These are phyloP conservation scores for Hoplodrina ambigua DNA, from an alignment of 2,888 invertebrate genomes.

Conservation along the genomic window DNA sequence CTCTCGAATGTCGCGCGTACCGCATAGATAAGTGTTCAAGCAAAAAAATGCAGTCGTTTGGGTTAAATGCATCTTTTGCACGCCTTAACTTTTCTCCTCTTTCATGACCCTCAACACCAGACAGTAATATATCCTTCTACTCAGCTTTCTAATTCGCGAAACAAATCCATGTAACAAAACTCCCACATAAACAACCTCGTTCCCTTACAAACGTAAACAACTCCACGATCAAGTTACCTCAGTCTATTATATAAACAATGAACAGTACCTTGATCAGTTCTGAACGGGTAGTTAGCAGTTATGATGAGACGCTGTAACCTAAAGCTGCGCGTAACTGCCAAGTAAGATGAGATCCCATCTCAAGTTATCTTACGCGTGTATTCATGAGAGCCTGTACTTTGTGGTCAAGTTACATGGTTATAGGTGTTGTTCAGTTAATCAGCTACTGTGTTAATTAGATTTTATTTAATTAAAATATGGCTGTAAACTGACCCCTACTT, in stretches of 20 bases:
- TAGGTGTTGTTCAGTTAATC: neutral
- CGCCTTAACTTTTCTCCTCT: too few relatives aligned
- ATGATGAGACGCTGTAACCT: conserved; percentile 57
- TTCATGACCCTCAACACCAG: too few relatives aligned
- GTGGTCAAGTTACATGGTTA: conserved; percentile 34
- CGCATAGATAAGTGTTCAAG: too few relatives aligned
- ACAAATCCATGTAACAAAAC: conserved; percentile 24
- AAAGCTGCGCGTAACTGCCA: conserved; percentile 46
- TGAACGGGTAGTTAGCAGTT: conserved; percentile 32
- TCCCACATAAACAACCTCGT: neutral
- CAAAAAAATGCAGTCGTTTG: too few relatives aligned
- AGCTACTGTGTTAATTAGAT: neutral
- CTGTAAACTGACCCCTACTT: neutral
- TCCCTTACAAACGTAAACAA: conserved; percentile 10
- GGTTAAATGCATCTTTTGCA: too few relatives aligned
- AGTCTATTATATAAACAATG: conserved; percentile 56
- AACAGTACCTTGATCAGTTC: conserved; percentile 33
- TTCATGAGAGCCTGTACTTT: conserved; percentile 22
- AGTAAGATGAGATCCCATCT: conserved; percentile 44
- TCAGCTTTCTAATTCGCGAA: conserved; percentile 16
- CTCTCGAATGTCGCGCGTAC: too few relatives aligned
- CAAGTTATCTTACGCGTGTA: conserved; percentile 23
- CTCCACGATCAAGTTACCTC: conserved; percentile 46
- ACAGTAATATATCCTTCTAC: too few relatives aligned
- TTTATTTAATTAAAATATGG: neutral